These are phyloP conservation scores for Gambusia holbrooki DNA, from an alignment of 2,113 vertebrate genomes.

Conservation along the genomic window DNA sequence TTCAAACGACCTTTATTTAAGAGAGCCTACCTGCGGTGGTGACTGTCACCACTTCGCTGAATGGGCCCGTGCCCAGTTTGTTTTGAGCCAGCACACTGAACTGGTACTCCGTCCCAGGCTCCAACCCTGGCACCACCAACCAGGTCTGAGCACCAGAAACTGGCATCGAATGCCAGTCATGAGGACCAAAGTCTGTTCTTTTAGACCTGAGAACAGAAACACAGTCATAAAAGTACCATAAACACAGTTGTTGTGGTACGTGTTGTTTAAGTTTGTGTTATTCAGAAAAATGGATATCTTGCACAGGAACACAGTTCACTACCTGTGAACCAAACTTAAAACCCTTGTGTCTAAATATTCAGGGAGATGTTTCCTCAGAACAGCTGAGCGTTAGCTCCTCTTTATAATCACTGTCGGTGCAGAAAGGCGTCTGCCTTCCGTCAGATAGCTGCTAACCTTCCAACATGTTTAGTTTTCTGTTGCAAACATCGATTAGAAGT, in stretches of 20 bases:
- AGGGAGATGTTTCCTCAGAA: slow-evolving; percentile 22
- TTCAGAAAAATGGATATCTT: too few species aligned
- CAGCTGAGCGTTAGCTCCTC: background rate
- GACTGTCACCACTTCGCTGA: slow-evolving; percentile 99
- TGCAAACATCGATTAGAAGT: slow-evolving; percentile 31
- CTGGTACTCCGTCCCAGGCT: slow-evolving; percentile 96
- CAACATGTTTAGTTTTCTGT: slow-evolving; percentile 16
- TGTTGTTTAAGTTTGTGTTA: too few species aligned
- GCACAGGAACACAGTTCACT: too few species aligned
- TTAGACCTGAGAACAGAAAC: slow-evolving; percentile 86
- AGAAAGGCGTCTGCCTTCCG: background rate
- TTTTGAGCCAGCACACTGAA: slow-evolving; percentile 99
- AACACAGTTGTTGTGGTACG: background rate
- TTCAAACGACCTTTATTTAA: slow-evolving; percentile 24
- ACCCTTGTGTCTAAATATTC: background rate
- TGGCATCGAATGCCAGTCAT: slow-evolving; percentile 95
- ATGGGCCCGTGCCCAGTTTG: slow-evolving; percentile 97
- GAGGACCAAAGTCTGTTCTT: slow-evolving; percentile 94
- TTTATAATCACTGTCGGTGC: background rate
- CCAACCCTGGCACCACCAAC: slow-evolving; percentile 92
- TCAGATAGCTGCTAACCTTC: background rate
- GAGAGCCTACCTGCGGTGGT: slow-evolving; percentile 93
- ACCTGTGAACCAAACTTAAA: too few species aligned
- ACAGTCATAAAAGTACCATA: background rate
- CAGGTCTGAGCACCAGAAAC: slow-evolving; percentile 90